A percentile compares a stretch with the other conserved stretches of the same genome.
Conservation (phyloP, 1,140 invertebrate species). For the Acarapis woodi region DNA sequence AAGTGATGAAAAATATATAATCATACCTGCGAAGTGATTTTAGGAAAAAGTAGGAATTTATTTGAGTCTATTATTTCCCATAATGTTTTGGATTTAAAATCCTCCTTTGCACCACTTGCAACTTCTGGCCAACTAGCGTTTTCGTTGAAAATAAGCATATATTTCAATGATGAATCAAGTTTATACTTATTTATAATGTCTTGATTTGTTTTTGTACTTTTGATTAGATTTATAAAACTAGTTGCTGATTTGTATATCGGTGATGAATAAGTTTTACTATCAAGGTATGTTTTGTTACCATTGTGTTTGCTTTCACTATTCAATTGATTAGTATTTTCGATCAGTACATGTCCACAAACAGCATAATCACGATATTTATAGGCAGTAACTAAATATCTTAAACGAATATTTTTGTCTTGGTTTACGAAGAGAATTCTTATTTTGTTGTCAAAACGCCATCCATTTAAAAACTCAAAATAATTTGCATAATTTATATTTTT, state of each 20-base stretch:
- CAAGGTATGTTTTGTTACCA: background rate
- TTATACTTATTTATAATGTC: conserved; percentile 23
- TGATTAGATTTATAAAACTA: too few relatives aligned
- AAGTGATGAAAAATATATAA: background rate
- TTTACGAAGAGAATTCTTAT: conserved; percentile 67
- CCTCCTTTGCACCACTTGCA: conserved; percentile 49
- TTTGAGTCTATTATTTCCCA: conserved; percentile 61
- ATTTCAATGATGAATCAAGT: conserved; percentile 43
- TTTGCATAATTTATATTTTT: conserved; percentile 35
- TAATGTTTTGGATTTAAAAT: conserved; percentile 55
- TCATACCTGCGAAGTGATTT: conserved; percentile 59
- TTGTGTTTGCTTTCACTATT: too few relatives aligned
- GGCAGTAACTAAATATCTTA: conserved; percentile 60
- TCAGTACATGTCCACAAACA: conserved; percentile 43
- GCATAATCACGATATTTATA: conserved; percentile 53
- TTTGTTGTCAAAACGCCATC: conserved; percentile 68
- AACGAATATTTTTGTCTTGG: conserved; percentile 34
- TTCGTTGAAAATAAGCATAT: conserved; percentile 68
- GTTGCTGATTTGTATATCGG: background rate
- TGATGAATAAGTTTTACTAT: background rate
- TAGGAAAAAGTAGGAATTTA: conserved; percentile 54
- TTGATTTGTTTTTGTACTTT: background rate
- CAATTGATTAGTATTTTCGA: conserved; percentile 12
- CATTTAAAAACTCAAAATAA: conserved; percentile 42
- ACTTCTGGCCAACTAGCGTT: conserved; percentile 45